phyloP scores from a whole-genome alignment of 2,797 vertebrate species.

The Rhynchonycteris naso region DNA sequence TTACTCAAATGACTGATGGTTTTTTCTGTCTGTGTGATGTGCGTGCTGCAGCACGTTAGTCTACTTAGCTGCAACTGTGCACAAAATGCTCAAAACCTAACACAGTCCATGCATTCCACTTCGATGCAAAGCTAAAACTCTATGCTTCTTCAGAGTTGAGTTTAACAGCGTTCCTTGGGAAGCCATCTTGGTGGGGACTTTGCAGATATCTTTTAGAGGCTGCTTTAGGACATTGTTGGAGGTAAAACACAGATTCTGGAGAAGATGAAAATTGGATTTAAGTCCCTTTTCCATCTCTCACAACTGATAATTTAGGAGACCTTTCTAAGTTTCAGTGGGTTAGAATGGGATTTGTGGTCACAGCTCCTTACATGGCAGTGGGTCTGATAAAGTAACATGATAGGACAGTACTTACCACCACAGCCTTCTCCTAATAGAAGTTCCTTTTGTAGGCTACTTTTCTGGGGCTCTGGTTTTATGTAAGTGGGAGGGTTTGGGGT shows the following conservation, averaged over 20 bases:
- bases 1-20: too few relatives aligned
- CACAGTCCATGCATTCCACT: neutral
- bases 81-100: neutral
- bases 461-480: neutral
- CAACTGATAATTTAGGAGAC: neutral
- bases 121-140: neutral
- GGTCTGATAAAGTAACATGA: fast-evolving
- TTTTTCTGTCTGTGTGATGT: neutral
- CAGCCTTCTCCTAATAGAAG: neutral
- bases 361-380: fast-evolving
- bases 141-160: neutral
- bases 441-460: neutral
- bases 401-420: fast-evolving
- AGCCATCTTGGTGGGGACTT: too few relatives aligned
- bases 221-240: neutral
- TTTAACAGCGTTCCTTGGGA: neutral
- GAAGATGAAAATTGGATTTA: neutral
- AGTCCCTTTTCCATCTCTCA: neutral
- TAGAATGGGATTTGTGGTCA: too few relatives aligned
- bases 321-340: neutral
- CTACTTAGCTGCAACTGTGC: neutral
- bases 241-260: neutral
- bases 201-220: neutral
- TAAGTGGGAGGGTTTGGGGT: neutral
- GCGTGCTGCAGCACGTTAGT: neutral